Base-by-base conservation (phyloP, 2,113 vertebrate genomes). In the Tetrao urogallus region DNA sequence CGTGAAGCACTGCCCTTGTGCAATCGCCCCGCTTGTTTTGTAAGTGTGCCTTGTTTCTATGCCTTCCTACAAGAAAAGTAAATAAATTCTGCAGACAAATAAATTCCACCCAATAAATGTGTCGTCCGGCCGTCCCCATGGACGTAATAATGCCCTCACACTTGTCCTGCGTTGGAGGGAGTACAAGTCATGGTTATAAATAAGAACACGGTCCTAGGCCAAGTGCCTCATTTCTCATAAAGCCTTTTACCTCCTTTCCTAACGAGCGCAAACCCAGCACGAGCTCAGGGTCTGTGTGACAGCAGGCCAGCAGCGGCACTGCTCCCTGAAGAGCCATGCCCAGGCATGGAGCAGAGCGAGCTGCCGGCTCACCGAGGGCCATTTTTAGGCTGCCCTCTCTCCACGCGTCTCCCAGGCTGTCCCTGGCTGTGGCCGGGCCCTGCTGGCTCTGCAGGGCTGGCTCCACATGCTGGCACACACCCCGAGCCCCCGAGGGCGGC, bases 171-270 rank as follows among this genome's bases (percentile, higher is more conserved):
- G 36, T 85, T 96, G 96, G 91, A 93, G 56, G 8, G 12, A 82
- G 85, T 66, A 45, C 91, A 87, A 72, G 71, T 76, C 94, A 56
- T 12, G 19, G 0, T 20, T 48, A 73, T 7, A 82, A 90, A 88
- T 42, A 82, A 74, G 78, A 61, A 69, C 65, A 45, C 13, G 7
- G 6, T 45, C 34, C 36, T 8, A 24, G 70, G 91, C 84, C 91
- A 83, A 93, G 77, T 27, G 8, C 14, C 86, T 90, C 61, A 1
- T 52, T 90, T 76, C 58, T 73, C 89, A 80, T 43, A 85, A 82
- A 82, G 74, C 95, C 94, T 95, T 96, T 97, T 61, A 43, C 93
- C 96, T 96, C 92, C 92, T 96, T 94, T 92, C 92, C 89, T 25
- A 82, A 92, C 0, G 3, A 67, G 80, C 75, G 64, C 22, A 17